Evolutionary conservation across 2,888 invertebrate genomes (phyloP).

Genomic region (Sepioteuthis lessoniana): DNA sequence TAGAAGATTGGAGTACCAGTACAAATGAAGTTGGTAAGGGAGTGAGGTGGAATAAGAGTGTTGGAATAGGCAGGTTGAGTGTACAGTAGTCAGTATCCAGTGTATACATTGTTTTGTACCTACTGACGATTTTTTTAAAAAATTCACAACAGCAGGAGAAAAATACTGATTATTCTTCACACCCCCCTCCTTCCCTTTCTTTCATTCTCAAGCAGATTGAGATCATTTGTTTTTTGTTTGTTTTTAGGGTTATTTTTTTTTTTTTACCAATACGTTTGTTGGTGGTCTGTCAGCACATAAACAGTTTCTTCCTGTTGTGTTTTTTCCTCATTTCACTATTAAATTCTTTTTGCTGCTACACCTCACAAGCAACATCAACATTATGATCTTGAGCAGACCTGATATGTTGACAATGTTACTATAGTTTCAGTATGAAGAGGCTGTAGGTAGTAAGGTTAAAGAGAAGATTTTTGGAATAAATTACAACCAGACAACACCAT

Average conservation of each 20-base stretch:
- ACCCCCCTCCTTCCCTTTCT: neutral
- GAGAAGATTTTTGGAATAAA: conserved; percentile 43
- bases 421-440: conserved; percentile 34
- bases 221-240: conserved; percentile 1
- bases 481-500: conserved; percentile 37
- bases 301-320: neutral
- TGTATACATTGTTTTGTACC: neutral
- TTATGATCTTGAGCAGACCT: neutral
- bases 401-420: neutral
- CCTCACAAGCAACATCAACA: neutral
- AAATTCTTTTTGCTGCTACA: neutral
- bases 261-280: neutral
- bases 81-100: conserved; percentile 17
- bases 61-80: neutral
- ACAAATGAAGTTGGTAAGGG: neutral
- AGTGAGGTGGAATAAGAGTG: neutral
- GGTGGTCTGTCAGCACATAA: neutral
- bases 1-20: neutral
- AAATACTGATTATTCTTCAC: neutral
- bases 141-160: conserved; percentile 23
- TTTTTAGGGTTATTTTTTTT: neutral
- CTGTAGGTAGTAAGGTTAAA: conserved; percentile 40
- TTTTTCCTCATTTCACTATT: neutral
- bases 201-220: conserved; percentile 44
- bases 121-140: neutral